Base-by-base conservation (phyloP, 2,888 invertebrate species). In the Drosophila affinis region DNA sequence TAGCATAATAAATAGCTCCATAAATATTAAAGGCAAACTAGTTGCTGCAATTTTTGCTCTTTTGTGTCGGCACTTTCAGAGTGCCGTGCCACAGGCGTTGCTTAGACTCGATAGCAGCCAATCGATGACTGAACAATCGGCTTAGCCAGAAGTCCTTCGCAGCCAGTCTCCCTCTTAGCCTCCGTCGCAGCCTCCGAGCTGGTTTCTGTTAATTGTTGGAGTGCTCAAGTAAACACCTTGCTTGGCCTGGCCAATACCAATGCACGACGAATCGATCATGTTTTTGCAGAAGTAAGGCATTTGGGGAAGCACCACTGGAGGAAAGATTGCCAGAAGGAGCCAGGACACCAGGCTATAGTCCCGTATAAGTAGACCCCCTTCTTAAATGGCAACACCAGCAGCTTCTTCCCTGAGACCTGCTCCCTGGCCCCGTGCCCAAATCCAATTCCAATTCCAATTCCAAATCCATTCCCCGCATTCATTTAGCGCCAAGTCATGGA, bases 1-100 rank as follows among this genome's bases (percentile, higher is more conserved):
- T 75, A 75, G 60, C 76, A 75, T 75, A 75, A 76, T 76, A 75
- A 65, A 75, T 75, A 65, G 75, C 77, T 34, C 76, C 73, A 76
- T 76, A 63, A 76, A 73, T 76, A 73, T 68, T 62, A 51, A 64
- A 75, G 29, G 74, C 63, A 73, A 76, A 76, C 63, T 73, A 5
- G 62, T 68, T 68, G 69, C 70, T 45, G 68, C 68, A 70, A 68
- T 71, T 71, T 62, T 47, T 34, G 4, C 12, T 12, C 34, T 62
- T 56, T 29, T 49, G n/a, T 49, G 18, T 54, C 46, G 46, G 32
- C 46, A 18, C 12, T 61, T 51, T 59, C 6, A 14, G 39, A 39
- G 39, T 59, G 32, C 29, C 2, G 7, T 27, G 59, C 68, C 51
- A 49, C 32, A 52, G 59, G 62, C 34, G 34, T 44, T 24, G 51